Evolutionary conservation across 1,140 invertebrate species (phyloP), one percentile per base, ranked within the genome.

Genomic region (Leptonema lineaticorne): DNA sequence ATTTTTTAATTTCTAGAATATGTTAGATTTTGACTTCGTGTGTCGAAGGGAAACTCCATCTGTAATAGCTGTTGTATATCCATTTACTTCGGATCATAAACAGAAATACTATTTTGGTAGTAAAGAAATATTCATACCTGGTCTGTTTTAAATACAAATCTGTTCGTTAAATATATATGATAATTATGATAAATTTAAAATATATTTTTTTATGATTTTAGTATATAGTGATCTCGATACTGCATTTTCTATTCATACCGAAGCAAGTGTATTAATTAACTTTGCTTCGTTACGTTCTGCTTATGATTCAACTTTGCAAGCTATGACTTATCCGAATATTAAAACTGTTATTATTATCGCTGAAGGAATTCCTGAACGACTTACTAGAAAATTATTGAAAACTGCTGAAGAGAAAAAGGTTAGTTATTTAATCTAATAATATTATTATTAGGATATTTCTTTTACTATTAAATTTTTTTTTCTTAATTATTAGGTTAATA

Each of bases 21-120:
- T 99, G 96, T 78, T 99, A 50, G 98, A 99, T 79, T 99, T 99
- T 84, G 98, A 99, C 82, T 99, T 97, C 81, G 96, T 98, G 11
- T 99, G 97, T 79, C 88, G 93, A 18, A 87, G 98, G 71, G 83
- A 87, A 65, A 90, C 94, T 74, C 92, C 92, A 2, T 92, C 90
- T 1, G 92, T 99, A 0, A 95, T 94, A 3, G 97, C 96, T 27
- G 93, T 99, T 76, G 95, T 99, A 11, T 99, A 99, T 83, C 98
- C 98, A 2, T 98, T 96, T 78, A 98, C 96, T 3, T 97, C 96
- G 0, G 96, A 99, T 83, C 97, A 99, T 78, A 98, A 98, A 76
- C 96, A 98, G 79, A 99, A 99, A 81, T 99, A 96, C 82, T 99
- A 99, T 77, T 99, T 97, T 92, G 98, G 97, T 0, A 97, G 99